Base-by-base conservation (phyloP, 2,888 invertebrate genomes). In the Scaptomyza tumidula region DNA sequence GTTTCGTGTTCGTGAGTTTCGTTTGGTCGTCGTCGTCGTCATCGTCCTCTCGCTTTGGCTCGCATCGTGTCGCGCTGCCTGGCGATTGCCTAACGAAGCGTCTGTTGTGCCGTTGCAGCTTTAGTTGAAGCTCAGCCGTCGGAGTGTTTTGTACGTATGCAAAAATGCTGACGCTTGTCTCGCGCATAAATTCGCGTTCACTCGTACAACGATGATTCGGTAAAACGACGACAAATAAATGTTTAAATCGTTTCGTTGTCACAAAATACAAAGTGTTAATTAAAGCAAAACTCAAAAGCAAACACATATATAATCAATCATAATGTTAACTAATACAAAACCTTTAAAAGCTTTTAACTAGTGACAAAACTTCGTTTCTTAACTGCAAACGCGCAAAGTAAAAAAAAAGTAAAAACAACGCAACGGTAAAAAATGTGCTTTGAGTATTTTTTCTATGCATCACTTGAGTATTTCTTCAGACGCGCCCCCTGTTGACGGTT, bases 61-160 rank as follows among this genome's bases (percentile, higher is more conserved):
- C 52, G 50, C 13, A 6, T 55, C 52, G 65, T 43, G 43, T 61
- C 48, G 27, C n/a, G 29, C n/a, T 37, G 16, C 29, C 33, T n/a
- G 52, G 41, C 60, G 65, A 56, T 50, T 53, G 75, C 64, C 55
- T 49, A 56, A 67, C 76, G 71, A 71, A 71, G 71, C 53, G 62
- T 5, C 50, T 49, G 74, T 61, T 66, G 60, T 46, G 63, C 63
- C 61, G 54, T 61, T 84, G 74, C 76, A 74, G 85, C 80, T 76
- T 91, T 79, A 91, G 91, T 91, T 91, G 89, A 85, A 90, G 91
- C 90, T 91, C 90, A 91, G 89, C 88, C 90, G 90, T 88, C 91
- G 91, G 90, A 88, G 90, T 90, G 91, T 89, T 81, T 80, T 83
- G 90, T 88, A 72, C 86, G 74, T 89, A 70, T 82, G 80, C 74